Conservation (phyloP, 2,797 vertebrate species). For the Sus cebifrons region DNA sequence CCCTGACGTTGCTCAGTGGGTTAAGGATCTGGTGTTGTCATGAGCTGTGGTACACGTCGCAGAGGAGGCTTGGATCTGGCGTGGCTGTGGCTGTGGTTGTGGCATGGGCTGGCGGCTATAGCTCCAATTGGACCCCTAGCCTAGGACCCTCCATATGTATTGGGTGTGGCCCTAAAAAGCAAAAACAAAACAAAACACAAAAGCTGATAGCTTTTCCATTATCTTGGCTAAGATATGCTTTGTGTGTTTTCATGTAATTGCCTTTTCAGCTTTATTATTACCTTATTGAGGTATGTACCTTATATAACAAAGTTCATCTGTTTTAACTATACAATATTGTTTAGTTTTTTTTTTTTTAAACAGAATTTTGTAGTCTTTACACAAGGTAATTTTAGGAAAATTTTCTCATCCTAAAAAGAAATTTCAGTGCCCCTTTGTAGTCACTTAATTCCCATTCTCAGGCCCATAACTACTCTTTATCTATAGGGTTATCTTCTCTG, state of each 20-base stretch:
- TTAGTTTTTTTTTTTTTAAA: background rate
- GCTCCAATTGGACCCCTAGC: no score
- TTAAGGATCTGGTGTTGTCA: no score
- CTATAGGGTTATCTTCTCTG: background rate
- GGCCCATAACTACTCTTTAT: background rate
- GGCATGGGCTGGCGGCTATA: no score
- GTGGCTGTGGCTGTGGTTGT: no score
- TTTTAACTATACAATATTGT: background rate
- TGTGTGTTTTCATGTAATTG: background rate
- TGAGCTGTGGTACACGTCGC: no score
- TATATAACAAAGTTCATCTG: background rate
- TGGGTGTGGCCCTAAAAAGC: no score
- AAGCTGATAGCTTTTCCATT: background rate
- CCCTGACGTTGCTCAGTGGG: no score
- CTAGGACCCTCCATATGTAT: no score
- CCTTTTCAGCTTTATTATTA: background rate
- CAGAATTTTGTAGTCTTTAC: background rate
- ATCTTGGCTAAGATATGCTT: background rate
- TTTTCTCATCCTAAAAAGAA: background rate
- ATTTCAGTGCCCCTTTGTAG: background rate
- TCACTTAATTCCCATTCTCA: background rate
- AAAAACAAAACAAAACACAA: background rate
- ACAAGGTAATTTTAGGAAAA: constrained; percentile 9
- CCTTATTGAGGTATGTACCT: background rate
- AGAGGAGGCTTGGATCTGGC: no score